Evolutionary conservation across 1,140 invertebrate genomes (phyloP).

Genomic region (Nasonia vitripennis): DNA sequence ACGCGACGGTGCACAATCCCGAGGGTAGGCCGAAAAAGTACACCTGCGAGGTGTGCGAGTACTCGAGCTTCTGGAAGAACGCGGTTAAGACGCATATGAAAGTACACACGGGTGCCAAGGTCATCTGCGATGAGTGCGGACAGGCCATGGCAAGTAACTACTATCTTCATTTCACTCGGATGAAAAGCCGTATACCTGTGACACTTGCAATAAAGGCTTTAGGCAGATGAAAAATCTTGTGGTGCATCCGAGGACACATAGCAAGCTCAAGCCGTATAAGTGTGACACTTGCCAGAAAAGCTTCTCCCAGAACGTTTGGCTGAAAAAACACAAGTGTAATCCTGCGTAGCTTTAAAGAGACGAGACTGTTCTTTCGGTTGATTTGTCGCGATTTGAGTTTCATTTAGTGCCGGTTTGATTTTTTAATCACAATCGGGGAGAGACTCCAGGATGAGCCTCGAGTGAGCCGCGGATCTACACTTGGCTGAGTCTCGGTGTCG

Average conservation of each 20-base stretch:
- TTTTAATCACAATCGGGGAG: neutral
- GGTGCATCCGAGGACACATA: conserved; percentile 47
- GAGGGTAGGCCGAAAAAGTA: conserved; percentile 68
- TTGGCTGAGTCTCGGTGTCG: too few species aligned
- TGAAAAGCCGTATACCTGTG: conserved; percentile 85
- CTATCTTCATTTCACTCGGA: conserved; percentile 79
- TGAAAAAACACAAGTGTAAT: conserved; percentile 52
- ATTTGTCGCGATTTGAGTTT: neutral
- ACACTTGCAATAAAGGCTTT: conserved; percentile 84
- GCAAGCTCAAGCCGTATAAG: conserved; percentile 47
- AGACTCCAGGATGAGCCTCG: too few species aligned
- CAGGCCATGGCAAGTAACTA: conserved; percentile 79
- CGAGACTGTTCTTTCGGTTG: neutral
- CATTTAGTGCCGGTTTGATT: neutral
- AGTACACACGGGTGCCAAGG: conserved; percentile 75
- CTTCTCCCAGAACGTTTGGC: conserved; percentile 51
- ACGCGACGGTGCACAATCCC: conserved; percentile 64
- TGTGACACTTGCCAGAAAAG: conserved; percentile 40
- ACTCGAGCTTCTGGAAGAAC: conserved; percentile 68
- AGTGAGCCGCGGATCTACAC: too few species aligned
- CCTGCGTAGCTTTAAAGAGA: neutral
- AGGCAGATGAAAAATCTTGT: conserved; percentile 58
- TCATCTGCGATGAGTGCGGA: conserved; percentile 76
- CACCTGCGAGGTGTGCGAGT: conserved; percentile 66
- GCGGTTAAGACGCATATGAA: conserved; percentile 90